Evolutionary conservation across 2,113 vertebrate species (phyloP), one percentile per base, ranked within the genome.

Genomic region (Mesitornis unicolor): DNA sequence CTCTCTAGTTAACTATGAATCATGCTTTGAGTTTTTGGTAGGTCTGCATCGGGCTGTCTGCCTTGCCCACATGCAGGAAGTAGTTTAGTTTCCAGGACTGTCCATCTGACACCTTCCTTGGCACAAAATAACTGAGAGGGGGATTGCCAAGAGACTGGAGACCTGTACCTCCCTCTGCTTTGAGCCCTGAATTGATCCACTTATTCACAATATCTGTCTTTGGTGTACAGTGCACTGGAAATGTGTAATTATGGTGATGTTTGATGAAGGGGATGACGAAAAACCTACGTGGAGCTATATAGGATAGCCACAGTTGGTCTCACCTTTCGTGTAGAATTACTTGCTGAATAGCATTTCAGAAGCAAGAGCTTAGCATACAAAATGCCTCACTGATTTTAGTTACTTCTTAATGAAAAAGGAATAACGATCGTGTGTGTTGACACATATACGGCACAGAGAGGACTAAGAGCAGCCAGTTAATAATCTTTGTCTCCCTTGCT

Each of bases 341-440:
- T 92, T 80, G 60, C 80, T 95, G 91, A 96, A 77, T 93, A 80
- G 84, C 63, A 73, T 73, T 88, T 84, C 63, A 90, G 65, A 83
- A 95, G 83, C 61, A 80, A 79, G 53, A 71, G 36, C 77, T 65
- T 40, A 33, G 78, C 61, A 56, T 79, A 60, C 77, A 89, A 67
- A 95, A 96, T 88, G 93, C 65, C 54, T 89, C 82, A 33, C 9
- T 36, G 78, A 65, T 96, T 92, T 91, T 85, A 86, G 92, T 95
- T 95, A 91, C 57, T 83, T 97, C 69, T 88, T 95, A 96, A 90
- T 94, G 93, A 87, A 77, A 87, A 96, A 89, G 53, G 75, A 96
- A 93, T 63, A 84, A 89, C 3, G 9, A 82, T 73, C 45, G 13
- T 48, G 28, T 70, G 59, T 84, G 79, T 87, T 97, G 88, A 95